Evolutionary conservation across 2,888 invertebrate genomes (phyloP).

Genomic region (Drosophila ezoana): DNA sequence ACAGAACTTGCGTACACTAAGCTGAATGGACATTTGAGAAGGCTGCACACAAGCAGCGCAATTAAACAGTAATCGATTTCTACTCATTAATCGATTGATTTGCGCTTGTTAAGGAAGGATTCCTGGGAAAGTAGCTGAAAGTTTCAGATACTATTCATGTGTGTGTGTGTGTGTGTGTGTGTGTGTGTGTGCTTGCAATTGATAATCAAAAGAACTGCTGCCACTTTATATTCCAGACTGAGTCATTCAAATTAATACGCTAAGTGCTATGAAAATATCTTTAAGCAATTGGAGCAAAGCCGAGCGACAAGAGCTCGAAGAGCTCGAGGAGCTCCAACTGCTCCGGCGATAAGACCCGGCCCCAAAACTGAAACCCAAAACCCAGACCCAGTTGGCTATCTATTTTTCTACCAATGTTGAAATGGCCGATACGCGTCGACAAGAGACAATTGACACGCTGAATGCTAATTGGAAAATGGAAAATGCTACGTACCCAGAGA

Average conservation of each 20-base stretch:
- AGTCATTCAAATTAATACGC: constrained; percentile 51
- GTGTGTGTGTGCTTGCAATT: constrained; percentile 11
- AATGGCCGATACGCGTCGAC: constrained; percentile 33
- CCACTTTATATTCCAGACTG: constrained; percentile 35
- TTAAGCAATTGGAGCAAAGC: constrained; percentile 70
- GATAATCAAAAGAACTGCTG: constrained; percentile 4
- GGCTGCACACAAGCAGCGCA: background rate
- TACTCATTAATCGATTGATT: background rate
- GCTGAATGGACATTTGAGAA: background rate
- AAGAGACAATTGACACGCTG: constrained; percentile 42
- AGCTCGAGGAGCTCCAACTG: background rate
- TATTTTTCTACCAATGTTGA: constrained; percentile 15
- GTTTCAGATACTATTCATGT: background rate
- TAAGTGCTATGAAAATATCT: constrained; percentile 54
- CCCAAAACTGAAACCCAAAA: constrained; percentile 2
- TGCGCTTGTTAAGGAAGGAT: background rate
- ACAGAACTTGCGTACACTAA: background rate
- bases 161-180: background rate
- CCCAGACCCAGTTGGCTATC: constrained; percentile 35
- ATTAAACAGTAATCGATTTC: constrained; percentile 5
- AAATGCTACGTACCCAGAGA: constrained; percentile 9
- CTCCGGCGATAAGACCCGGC: constrained; percentile 28
- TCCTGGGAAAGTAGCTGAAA: constrained; percentile 1
- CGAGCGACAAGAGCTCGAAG: constrained; percentile 32
- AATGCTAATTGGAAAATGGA: constrained; percentile 71